Percentiles rank a stretch among this genome's conserved stretches.
Evolutionary conservation across 2,797 vertebrate genomes (phyloP).

Genomic region (Myoxocephalus aenaeus): DNA sequence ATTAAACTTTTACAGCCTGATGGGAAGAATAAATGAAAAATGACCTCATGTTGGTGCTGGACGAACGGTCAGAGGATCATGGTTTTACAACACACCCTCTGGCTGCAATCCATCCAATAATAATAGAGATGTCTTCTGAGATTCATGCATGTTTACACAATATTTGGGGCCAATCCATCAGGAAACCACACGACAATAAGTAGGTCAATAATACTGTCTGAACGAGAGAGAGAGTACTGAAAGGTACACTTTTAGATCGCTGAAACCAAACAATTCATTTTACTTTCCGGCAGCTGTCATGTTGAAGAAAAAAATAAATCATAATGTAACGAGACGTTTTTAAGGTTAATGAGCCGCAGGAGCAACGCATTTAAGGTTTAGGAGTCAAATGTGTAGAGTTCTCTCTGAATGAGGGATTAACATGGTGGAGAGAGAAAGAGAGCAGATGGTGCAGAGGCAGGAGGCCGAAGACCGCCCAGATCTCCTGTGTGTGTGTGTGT

Average conservation of each 20-base stretch:
- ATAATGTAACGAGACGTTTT: neutral
- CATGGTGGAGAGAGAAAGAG: neutral
- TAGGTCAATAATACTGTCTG: neutral
- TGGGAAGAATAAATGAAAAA: no score
- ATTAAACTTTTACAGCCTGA: no score
- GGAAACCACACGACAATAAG: neutral
- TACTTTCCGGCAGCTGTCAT: neutral
- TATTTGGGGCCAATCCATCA: neutral
- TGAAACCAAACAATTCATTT: neutral
- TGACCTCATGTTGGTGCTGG: neutral
- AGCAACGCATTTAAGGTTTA: neutral
- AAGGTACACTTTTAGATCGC: neutral
- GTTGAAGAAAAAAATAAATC: neutral
- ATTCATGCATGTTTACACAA: neutral
- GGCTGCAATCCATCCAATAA: no score
- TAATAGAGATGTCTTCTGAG: no score
- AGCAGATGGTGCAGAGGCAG: slow-evolving; percentile 70
- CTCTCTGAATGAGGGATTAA: neutral
- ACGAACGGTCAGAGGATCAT: no score
- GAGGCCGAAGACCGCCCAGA: slow-evolving; percentile 53
- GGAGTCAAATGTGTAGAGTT: neutral
- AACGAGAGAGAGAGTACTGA: neutral
- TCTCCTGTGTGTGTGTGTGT: slow-evolving; percentile 8
- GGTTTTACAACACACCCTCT: no score
- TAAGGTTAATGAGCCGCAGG: neutral